Conservation (phyloP, 2,797 vertebrate genomes). For the Morelia viridis region DNA sequence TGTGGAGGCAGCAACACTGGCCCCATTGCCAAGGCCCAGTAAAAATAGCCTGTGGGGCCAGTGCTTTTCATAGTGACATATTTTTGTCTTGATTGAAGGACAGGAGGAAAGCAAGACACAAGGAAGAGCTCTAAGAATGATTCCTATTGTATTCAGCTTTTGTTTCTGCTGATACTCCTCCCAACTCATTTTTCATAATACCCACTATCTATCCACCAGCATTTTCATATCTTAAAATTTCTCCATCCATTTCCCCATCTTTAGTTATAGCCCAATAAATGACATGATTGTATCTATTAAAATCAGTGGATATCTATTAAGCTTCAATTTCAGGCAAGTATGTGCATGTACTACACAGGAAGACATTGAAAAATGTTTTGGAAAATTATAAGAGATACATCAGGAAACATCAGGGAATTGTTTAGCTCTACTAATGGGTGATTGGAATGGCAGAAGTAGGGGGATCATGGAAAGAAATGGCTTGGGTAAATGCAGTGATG, state of each 20-base stretch:
- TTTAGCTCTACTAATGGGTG: neutral
- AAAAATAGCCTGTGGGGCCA: neutral
- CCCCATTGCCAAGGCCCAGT: neutral
- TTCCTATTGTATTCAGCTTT: neutral
- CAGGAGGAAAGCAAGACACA: neutral
- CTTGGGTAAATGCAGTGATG: neutral
- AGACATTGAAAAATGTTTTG: neutral
- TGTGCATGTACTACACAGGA: neutral
- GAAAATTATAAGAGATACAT: neutral
- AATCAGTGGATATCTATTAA: neutral
- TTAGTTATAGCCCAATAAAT: neutral
- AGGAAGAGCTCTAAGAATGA: neutral
- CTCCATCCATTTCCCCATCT: neutral
- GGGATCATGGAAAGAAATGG: neutral
- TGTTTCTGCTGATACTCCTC: neutral
- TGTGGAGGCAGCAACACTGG: neutral
- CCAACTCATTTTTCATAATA: neutral
- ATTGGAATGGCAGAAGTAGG: neutral
- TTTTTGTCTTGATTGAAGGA: neutral
- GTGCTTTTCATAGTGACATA: neutral
- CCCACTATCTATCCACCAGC: neutral
- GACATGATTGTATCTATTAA: neutral
- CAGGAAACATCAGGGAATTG: neutral
- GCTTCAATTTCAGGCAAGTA: neutral
- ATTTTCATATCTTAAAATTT: neutral